These are phyloP conservation scores for Beris morrisii DNA, from an alignment of 2,888 invertebrate genomes.

Conservation along the genomic window DNA sequence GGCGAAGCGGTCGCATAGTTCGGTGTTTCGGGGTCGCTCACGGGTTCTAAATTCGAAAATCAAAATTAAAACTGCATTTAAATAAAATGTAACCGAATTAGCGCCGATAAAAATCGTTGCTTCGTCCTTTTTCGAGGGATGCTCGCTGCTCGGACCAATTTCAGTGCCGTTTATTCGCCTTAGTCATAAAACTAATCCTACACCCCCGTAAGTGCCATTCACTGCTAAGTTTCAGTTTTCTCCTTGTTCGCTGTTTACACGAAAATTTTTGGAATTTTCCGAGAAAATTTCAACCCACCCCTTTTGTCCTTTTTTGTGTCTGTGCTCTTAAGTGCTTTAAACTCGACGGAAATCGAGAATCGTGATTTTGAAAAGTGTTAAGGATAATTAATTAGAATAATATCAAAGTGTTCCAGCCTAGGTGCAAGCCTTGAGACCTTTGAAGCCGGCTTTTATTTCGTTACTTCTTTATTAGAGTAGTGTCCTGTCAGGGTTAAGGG, in stretches of 20 bases:
- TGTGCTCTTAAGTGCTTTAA: conserved; percentile 34
- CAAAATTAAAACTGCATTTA: background rate
- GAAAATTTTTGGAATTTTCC: conserved; percentile 1
- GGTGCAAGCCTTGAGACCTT: no score
- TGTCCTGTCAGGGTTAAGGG: no score
- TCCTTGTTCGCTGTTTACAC: background rate
- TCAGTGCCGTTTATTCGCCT: conserved; percentile 33
- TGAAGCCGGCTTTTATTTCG: no score
- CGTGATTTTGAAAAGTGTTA: no score
- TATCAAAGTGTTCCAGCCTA: no score
- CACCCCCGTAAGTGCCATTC: conserved; percentile 17
- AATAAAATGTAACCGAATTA: conserved; percentile 27
- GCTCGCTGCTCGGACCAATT: conserved; percentile 30
- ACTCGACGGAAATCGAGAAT: background rate
- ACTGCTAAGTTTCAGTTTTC: conserved; percentile 1
- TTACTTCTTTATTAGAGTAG: no score
- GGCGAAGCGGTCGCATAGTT: conserved; percentile 49
- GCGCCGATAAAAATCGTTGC: background rate
- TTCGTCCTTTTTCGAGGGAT: conserved; percentile 3
- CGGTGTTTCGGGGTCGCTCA: background rate
- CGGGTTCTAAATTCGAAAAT: background rate
- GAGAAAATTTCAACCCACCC: background rate
- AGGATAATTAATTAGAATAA: no score
- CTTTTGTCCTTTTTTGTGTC: conserved; percentile 7
- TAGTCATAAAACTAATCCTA: conserved; percentile 1